Conservation (phyloP, 2,888 invertebrate genomes). For the Patella depressa region DNA sequence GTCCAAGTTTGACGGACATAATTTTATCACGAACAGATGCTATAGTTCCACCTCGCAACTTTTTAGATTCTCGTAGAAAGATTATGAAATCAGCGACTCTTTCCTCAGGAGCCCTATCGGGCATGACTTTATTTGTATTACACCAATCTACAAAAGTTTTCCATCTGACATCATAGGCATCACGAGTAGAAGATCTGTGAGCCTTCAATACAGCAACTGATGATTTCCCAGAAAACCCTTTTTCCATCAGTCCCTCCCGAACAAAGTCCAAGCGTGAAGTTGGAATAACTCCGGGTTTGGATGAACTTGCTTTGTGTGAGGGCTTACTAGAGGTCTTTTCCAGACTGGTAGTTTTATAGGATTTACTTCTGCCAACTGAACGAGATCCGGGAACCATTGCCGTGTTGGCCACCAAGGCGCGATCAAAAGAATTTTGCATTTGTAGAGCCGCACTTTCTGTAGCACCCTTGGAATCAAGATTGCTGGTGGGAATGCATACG, state of each 20-base stretch:
- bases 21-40: neutral
- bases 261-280: slow-evolving; percentile 7
- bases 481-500: slow-evolving; percentile 6
- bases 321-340: slow-evolving; percentile 7
- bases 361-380: neutral
- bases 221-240: slow-evolving; percentile 5
- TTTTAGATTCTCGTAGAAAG: neutral
- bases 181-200: slow-evolving; percentile 1
- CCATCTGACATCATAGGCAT: slow-evolving; percentile 2
- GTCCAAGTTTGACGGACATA: neutral
- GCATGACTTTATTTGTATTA: neutral
- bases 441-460: too few relatives aligned
- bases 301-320: neutral
- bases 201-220: slow-evolving; percentile 8
- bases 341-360: slow-evolving; percentile 11
- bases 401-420: too few relatives aligned
- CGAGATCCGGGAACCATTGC: neutral
- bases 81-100: slow-evolving; percentile 9
- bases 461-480: neutral
- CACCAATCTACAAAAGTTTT: slow-evolving; percentile 1
- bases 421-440: too few relatives aligned
- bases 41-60: slow-evolving; percentile 2
- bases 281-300: slow-evolving; percentile 4
- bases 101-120: too few relatives aligned
- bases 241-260: neutral